Percentiles rank a stretch among this genome's conserved stretches.
Evolutionary conservation across 2,113 vertebrate genomes (phyloP).

Genomic region (Indicator indicator): DNA sequence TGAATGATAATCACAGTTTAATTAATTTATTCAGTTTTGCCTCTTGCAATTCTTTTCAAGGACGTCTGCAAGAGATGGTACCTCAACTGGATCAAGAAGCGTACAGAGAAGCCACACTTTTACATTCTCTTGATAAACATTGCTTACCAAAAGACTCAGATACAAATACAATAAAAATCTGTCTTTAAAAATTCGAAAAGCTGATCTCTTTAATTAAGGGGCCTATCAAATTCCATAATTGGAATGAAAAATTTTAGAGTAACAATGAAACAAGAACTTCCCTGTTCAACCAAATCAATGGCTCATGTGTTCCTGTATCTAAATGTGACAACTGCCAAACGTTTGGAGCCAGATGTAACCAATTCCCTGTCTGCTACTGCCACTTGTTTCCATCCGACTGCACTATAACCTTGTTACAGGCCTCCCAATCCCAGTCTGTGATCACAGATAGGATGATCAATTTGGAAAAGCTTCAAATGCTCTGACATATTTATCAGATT

Average conservation of each 20-base stretch:
- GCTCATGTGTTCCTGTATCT: neutral
- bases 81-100: neutral
- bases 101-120: neutral
- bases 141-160: neutral
- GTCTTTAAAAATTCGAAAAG: no score
- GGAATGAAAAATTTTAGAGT: neutral
- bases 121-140: neutral
- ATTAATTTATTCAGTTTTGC: neutral
- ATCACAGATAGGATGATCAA: neutral
- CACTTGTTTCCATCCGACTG: neutral
- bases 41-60: neutral
- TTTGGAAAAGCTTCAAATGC: neutral
- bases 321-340: neutral
- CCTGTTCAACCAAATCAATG: neutral
- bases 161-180: neutral
- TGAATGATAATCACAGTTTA: neutral
- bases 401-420: neutral
- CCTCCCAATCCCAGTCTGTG: accelerated
- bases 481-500: neutral
- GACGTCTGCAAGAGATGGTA: neutral
- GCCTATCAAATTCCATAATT: neutral
- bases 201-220: neutral
- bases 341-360: neutral
- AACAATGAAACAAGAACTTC: constrained; percentile 20
- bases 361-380: neutral